Conservation (phyloP, 2,888 invertebrate species). For the Mellilla xanthometata region DNA sequence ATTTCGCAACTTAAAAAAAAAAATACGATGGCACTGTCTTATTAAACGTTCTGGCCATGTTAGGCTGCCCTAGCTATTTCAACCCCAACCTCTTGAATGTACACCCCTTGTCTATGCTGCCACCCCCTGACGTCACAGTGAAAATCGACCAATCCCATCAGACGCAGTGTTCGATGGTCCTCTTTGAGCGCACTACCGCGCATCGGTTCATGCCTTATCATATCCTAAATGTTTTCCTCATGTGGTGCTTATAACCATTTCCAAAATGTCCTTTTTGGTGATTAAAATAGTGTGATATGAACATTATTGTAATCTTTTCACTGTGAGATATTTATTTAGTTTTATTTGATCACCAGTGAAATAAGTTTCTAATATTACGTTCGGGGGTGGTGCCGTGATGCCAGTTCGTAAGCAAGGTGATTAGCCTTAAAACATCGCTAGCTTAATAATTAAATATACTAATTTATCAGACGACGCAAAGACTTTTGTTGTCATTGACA, state of each 20-base stretch:
- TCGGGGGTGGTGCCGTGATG: constrained; percentile 84
- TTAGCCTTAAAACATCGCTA: too few species aligned
- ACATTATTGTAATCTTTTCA: constrained; percentile 42
- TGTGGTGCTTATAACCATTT: constrained; percentile 61
- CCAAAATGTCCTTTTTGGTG: constrained; percentile 60
- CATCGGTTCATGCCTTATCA: constrained; percentile 58
- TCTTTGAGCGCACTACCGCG: constrained; percentile 64
- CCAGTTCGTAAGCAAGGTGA: constrained; percentile 90
- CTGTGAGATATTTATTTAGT: constrained; percentile 62
- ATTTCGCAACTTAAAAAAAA: too few species aligned
- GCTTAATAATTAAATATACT: too few species aligned
- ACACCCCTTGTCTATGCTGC: constrained; percentile 73
- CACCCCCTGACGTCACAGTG: constrained; percentile 83
- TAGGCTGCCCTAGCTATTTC: constrained; percentile 32
- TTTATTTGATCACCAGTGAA: constrained; percentile 59
- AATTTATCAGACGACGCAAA: too few species aligned
- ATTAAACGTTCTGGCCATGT: too few species aligned
- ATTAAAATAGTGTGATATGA: constrained; percentile 70
- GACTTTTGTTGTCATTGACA: constrained; percentile 28
- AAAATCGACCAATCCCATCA: constrained; percentile 85
- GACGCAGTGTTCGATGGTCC: constrained; percentile 76
- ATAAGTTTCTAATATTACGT: constrained; percentile 69
- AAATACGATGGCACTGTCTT: too few species aligned
- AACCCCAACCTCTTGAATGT: constrained; percentile 47
- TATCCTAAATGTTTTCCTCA: constrained; percentile 72